Conservation (phyloP, 2,797 vertebrate species). For the Rhinoraja longicauda region DNA sequence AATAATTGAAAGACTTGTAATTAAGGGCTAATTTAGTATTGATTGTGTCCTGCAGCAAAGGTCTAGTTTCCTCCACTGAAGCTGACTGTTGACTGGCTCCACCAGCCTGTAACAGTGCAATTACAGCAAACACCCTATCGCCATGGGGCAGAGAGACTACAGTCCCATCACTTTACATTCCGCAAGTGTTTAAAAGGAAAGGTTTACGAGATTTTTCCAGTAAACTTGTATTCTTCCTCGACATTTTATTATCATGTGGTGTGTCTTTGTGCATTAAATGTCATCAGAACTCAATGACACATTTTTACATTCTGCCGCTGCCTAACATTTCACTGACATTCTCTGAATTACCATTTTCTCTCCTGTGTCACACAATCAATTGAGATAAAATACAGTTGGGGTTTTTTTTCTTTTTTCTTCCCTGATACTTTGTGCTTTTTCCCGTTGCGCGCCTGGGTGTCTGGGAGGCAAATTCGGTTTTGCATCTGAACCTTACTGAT, state of each 20-base stretch:
- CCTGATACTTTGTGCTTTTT: conserved; percentile 16
- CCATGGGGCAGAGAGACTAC: conserved; percentile 43
- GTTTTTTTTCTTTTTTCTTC: not conserved
- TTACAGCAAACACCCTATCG: conserved; percentile 41
- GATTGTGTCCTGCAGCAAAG: conserved; percentile 56
- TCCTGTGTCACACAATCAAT: conserved; percentile 33
- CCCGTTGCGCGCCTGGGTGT: not conserved
- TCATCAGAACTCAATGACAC: conserved; percentile 41
- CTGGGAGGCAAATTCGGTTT: conserved; percentile 32
- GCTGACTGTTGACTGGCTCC: conserved; percentile 37
- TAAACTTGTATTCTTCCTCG: conserved; percentile 41
- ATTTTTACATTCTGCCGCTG: conserved; percentile 12
- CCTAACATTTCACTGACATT: conserved; percentile 9
- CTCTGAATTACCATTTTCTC: conserved; percentile 17
- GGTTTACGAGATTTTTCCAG: conserved; percentile 40
- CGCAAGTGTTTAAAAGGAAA: conserved; percentile 42
- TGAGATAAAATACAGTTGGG: conserved; percentile 9
- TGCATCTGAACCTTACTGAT: conserved; percentile 27
- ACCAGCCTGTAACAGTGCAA: conserved; percentile 43
- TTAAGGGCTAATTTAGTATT: conserved; percentile 64
- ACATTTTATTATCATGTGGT: conserved; percentile 35
- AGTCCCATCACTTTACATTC: conserved; percentile 41
- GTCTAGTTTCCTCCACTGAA: conserved; percentile 36
- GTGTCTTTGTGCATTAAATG: conserved; percentile 40
- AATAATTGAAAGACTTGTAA: conserved; percentile 68